Percentiles rank a stretch among this genome's conserved stretches.
Conservation (phyloP, 2,113 vertebrate genomes). For the Candoia aspera region DNA sequence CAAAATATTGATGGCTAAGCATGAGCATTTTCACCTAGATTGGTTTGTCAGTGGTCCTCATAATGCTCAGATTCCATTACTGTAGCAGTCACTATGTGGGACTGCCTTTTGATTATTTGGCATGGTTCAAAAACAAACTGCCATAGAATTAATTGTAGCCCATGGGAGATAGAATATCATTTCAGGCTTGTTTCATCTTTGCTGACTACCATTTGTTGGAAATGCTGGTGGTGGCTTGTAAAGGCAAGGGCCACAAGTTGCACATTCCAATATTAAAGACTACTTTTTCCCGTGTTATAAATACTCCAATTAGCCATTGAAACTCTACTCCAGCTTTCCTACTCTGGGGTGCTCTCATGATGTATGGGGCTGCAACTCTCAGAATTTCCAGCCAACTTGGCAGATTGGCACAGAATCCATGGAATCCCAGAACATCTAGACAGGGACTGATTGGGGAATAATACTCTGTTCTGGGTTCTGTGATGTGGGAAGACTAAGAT, state of each 20-base stretch:
- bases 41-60: neutral
- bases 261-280: neutral
- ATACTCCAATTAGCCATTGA: neutral
- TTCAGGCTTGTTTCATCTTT: neutral
- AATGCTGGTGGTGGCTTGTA: neutral
- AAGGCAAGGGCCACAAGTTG: neutral
- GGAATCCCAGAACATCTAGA: neutral
- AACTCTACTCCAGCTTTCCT: neutral
- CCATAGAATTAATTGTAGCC: neutral
- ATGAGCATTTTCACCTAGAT: neutral
- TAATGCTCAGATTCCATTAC: neutral
- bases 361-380: neutral
- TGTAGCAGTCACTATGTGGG: neutral
- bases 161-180: neutral
- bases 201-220: neutral
- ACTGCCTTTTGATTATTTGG: neutral
- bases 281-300: neutral
- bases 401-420: neutral
- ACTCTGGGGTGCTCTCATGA: neutral
- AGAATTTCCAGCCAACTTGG: neutral
- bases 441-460: neutral
- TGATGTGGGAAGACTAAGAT: neutral
- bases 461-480: neutral
- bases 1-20: neutral
- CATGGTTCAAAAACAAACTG: neutral